These are phyloP conservation scores for Cheirogaleus medius DNA, from an alignment of 2,113 vertebrate genomes.

Conservation along the genomic window DNA sequence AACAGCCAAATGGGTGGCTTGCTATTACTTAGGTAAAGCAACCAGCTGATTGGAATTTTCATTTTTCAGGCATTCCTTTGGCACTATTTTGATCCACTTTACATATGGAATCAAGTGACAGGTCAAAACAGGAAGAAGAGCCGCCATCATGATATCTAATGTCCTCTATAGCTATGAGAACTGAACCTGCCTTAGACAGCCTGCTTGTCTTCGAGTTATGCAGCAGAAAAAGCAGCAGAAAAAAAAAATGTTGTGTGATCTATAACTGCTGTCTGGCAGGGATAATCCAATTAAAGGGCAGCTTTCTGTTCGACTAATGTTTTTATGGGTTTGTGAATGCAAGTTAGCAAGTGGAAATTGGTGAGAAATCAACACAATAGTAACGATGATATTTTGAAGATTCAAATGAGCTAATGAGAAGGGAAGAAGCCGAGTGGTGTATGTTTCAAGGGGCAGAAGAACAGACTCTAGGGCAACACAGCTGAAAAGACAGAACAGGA, in stretches of 20 bases:
- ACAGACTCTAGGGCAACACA: not conserved
- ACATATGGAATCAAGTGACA: not conserved
- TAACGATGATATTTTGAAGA: not conserved
- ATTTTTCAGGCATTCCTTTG: not conserved
- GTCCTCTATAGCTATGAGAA: not conserved
- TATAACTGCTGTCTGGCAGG: not conserved
- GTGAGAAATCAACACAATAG: not conserved
- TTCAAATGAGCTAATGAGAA: not conserved
- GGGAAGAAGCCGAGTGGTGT: not conserved
- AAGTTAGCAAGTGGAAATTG: not conserved
- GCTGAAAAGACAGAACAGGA: not conserved
- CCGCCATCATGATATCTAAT: not conserved
- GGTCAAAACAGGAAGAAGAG: not conserved
- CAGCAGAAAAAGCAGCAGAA: not conserved
- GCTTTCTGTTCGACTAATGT: not conserved
- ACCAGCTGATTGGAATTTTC: not conserved
- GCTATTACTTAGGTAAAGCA: not conserved
- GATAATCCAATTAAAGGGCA: not conserved
- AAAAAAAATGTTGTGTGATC: not conserved
- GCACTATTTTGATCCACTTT: not conserved
- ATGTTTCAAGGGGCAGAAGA: not conserved
- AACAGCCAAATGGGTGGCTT: not conserved
- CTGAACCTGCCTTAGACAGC: not conserved
- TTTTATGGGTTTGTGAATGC: not conserved
- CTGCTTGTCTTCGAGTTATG: not conserved